These are phyloP conservation scores for Sebastes cheni DNA, from an alignment of 2,797 vertebrate genomes.

Conservation along the genomic window DNA sequence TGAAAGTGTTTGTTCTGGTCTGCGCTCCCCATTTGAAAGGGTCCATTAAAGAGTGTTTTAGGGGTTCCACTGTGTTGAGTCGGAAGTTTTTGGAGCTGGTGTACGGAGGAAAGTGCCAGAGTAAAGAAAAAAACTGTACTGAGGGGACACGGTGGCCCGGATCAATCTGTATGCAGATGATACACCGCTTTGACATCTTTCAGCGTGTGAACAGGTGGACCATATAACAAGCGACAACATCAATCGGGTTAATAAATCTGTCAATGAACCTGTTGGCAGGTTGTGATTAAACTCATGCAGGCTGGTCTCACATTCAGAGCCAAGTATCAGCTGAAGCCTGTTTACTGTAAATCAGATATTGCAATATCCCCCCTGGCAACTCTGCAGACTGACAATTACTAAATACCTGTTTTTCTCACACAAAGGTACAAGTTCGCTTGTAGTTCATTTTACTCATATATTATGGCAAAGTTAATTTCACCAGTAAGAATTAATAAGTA, in stretches of 20 bases:
- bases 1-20: conserved; percentile 77
- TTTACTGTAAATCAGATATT: conserved; percentile 37
- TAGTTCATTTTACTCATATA: not conserved
- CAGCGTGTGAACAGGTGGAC: conserved; percentile 9
- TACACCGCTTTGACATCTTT: conserved; percentile 15
- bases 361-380: conserved; percentile 36
- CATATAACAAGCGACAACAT: conserved; percentile 8
- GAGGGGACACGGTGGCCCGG: not conserved
- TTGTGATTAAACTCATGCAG: conserved; percentile 19
- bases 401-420: conserved; percentile 28
- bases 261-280: conserved; percentile 22
- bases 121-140: not conserved
- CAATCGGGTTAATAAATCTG: conserved; percentile 17
- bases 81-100: conserved; percentile 64
- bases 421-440: not conserved
- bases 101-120: conserved; percentile 21
- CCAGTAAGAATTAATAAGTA: not conserved
- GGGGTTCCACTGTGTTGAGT: conserved; percentile 46
- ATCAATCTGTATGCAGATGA: conserved; percentile 42
- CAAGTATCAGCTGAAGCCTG: conserved; percentile 38
- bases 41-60: conserved; percentile 75
- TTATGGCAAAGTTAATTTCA: not conserved
- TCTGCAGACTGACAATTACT: conserved; percentile 33
- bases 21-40: conserved; percentile 65
- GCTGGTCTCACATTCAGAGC: conserved; percentile 29